phyloP scores from a whole-genome alignment of 2,888 invertebrate species.

The Luffia ferchaultella region DNA sequence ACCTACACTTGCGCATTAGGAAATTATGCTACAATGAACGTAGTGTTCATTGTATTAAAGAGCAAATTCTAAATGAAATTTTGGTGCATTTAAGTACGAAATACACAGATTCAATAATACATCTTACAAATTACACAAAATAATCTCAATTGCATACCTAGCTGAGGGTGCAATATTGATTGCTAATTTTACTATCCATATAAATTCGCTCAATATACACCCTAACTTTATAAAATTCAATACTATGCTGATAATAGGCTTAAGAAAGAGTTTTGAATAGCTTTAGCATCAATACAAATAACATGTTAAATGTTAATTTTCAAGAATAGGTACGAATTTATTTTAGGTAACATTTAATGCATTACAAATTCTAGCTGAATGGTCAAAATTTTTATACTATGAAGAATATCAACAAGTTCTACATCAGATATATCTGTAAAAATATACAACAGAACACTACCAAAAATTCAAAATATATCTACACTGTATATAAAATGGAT shows the following conservation, averaged over 20 bases:
- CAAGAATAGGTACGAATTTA: constrained; percentile 10
- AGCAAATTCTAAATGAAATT: constrained; percentile 39
- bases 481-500: background rate
- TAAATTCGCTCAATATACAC: constrained; percentile 31
- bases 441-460: background rate
- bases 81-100: constrained; percentile 37
- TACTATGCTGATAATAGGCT: constrained; percentile 26
- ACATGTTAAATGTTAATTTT: constrained; percentile 17
- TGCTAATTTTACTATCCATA: constrained; percentile 33
- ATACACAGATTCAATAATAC: constrained; percentile 11
- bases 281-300: constrained; percentile 12
- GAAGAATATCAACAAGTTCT: constrained; percentile 17
- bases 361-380: constrained; percentile 33
- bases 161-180: constrained; percentile 39
- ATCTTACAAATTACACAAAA: constrained; percentile 33
- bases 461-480: background rate
- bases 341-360: constrained; percentile 9
- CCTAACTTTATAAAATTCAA: constrained; percentile 29
- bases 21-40: constrained; percentile 53
- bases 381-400: constrained; percentile 28
- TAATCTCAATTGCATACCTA: constrained; percentile 36
- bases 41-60: constrained; percentile 42
- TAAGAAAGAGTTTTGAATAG: constrained; percentile 27
- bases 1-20: constrained; percentile 52
- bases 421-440: constrained; percentile 13